These are phyloP conservation scores for Porites australiensis DNA, from an alignment of 64 coral and sea anemone genomes.

Conservation along the genomic window DNA sequence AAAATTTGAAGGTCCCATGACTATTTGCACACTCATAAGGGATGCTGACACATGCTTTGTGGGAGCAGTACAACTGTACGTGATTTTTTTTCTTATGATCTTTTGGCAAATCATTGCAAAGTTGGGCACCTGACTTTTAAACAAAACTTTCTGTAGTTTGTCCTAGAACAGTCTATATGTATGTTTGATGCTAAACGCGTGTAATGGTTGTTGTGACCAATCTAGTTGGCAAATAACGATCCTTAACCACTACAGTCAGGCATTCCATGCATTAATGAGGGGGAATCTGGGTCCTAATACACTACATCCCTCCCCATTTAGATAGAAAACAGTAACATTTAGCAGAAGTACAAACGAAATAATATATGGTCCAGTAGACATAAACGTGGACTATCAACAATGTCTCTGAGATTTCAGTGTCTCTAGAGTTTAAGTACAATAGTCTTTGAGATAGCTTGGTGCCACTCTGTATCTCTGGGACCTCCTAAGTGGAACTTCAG, in stretches of 20 bases:
- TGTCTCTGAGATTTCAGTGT: background rate
- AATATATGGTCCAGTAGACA: background rate
- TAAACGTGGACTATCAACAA: background rate
- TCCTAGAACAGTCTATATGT: too few species aligned
- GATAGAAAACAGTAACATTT: background rate
- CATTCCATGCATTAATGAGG: background rate
- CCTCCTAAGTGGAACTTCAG: background rate
- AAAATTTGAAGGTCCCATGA: too few species aligned
- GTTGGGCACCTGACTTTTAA: too few species aligned
- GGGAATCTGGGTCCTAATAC: background rate
- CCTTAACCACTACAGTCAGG: background rate
- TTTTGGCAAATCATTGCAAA: too few species aligned
- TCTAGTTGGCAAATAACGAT: background rate
- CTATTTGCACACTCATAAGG: too few species aligned
- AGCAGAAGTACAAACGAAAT: background rate
- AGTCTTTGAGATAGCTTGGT: slow-evolving; percentile 8
- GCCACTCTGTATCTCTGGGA: background rate
- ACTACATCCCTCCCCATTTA: background rate
- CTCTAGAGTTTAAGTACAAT: background rate
- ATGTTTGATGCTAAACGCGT: too few species aligned
- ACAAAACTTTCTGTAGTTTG: too few species aligned
- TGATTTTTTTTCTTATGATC: too few species aligned
- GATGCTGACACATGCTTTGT: too few species aligned
- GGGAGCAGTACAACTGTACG: too few species aligned
- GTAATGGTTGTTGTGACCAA: background rate